Percentiles rank a stretch among this genome's conserved stretches.
Evolutionary conservation across 37 sponge, comb jelly and placozoan species (phyloP).

Genomic region (Bolinopsis microptera): DNA sequence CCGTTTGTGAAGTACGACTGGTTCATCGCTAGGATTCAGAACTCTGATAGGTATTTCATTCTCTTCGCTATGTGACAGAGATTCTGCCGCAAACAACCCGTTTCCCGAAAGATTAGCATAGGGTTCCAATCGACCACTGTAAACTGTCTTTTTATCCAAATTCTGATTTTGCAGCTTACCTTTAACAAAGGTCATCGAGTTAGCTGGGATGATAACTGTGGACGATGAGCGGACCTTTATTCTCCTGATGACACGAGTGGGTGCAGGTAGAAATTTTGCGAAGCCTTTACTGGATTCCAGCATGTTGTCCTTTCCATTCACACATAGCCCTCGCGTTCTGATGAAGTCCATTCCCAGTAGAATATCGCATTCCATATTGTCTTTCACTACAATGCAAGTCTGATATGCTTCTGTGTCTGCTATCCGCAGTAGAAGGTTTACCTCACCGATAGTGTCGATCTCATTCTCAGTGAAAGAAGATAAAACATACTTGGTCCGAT

Average conservation of each 20-base stretch:
- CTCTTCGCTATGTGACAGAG: background rate
- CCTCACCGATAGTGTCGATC: slow-evolving; percentile 18
- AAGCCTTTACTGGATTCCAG: background rate
- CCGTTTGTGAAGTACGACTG: background rate
- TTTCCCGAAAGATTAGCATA: background rate
- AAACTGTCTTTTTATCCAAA: background rate
- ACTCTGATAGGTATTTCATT: background rate
- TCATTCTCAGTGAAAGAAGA: background rate
- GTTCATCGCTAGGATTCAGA: background rate
- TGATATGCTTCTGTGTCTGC: background rate
- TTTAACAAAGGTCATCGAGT: background rate
- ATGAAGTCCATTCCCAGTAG: slow-evolving; percentile 61
- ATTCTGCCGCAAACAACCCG: background rate
- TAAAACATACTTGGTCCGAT: background rate
- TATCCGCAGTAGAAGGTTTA: background rate
- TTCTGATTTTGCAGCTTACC: background rate
- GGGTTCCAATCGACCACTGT: background rate
- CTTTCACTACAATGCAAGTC: slow-evolving; percentile 19
- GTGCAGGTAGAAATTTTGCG: background rate
- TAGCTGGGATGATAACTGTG: background rate
- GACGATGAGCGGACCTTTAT: background rate
- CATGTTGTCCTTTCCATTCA: background rate
- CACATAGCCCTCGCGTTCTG: background rate
- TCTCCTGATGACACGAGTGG: background rate
- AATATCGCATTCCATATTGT: slow-evolving; percentile 20